A percentile compares a stretch with the other conserved stretches of the same genome.
Conservation (phyloP, 2,113 vertebrate genomes). For the Hippocampus abdominalis region DNA sequence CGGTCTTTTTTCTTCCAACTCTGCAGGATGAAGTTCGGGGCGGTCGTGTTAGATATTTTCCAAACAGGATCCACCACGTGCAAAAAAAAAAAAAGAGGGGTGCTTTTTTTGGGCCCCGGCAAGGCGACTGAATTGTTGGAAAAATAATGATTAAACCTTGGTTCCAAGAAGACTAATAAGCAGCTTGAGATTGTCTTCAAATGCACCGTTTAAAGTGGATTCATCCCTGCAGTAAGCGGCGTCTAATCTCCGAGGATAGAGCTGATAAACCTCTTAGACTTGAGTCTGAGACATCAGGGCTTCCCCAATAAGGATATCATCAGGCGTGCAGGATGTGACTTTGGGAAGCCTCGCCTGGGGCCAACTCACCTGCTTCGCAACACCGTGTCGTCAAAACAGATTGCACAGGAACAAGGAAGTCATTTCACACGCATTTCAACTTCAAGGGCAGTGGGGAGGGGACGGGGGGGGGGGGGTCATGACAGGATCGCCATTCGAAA, state of each 20-base stretch:
- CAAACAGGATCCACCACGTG: no score
- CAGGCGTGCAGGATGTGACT: constrained; percentile 66
- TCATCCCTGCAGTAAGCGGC: constrained; percentile 46
- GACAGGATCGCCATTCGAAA: constrained; percentile 46
- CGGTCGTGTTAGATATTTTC: no score
- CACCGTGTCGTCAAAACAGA: constrained; percentile 51
- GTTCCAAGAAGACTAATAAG: background rate
- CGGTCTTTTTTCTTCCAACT: no score
- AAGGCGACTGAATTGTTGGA: background rate
- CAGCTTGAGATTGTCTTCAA: constrained; percentile 27
- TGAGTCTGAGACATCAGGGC: constrained; percentile 50
- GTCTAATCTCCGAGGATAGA: constrained; percentile 55
- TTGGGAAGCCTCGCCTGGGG: constrained; percentile 60
- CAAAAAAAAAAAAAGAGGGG: no score
- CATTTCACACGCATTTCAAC: constrained; percentile 61
- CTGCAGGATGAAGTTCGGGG: no score
- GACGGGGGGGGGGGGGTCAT: constrained; percentile 11
- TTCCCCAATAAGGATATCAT: constrained; percentile 53
- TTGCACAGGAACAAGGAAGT: constrained; percentile 69
- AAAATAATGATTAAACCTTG: background rate
- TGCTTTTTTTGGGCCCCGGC: background rate
- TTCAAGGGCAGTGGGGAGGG: constrained; percentile 25
- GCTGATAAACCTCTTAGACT: constrained; percentile 66
- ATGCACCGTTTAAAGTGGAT: constrained; percentile 38
- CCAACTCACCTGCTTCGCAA: constrained; percentile 69